Conservation (phyloP, 2,113 vertebrate species). For the Protobothrops mucrosquamatus region DNA sequence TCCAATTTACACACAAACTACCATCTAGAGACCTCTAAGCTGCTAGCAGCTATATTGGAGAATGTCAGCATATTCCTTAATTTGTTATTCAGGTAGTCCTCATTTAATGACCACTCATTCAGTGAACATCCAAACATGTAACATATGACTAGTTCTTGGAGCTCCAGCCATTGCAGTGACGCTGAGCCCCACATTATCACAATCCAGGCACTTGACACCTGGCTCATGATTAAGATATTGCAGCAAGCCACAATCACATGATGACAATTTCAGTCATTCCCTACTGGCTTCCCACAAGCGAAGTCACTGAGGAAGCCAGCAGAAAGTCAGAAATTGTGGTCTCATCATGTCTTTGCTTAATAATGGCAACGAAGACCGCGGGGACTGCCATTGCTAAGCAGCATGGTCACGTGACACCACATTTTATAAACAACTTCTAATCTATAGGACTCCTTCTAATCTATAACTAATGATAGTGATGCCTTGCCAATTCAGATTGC, state of each 20-base stretch:
- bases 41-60: conserved; percentile 33
- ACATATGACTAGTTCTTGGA: background rate
- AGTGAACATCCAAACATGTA: background rate
- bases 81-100: conserved; percentile 1
- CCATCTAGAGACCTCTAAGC: conserved; percentile 52
- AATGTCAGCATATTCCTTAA: conserved; percentile 35
- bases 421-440: background rate
- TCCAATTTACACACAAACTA: conserved; percentile 56
- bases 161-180: background rate
- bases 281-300: background rate
- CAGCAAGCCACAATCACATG: background rate
- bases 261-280: background rate
- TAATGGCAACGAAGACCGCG: background rate
- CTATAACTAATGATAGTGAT: conserved; percentile 20
- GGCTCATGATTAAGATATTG: background rate
- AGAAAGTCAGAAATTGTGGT: background rate
- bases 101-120: background rate
- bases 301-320: background rate
- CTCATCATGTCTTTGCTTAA: background rate
- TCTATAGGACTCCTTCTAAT: conserved; percentile 10
- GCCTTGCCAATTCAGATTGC: conserved; percentile 15
- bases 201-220: background rate
- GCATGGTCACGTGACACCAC: background rate
- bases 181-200: background rate
- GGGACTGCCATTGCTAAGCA: background rate